A percentile compares a stretch with the other conserved stretches of the same genome.
Conservation (phyloP, 2,888 invertebrate species). For the Eristalinus aeneus region DNA sequence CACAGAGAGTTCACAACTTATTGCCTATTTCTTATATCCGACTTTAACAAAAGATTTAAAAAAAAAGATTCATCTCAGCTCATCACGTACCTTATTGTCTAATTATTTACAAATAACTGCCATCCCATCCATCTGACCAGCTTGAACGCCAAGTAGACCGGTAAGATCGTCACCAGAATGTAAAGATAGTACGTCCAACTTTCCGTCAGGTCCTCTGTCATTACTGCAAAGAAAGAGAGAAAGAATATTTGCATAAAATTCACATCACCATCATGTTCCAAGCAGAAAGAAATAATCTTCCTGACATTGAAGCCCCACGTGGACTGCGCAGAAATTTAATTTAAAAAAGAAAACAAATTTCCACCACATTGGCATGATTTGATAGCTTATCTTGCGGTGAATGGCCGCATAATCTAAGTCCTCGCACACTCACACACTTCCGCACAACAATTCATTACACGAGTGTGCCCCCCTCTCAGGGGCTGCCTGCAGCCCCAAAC, state of each 20-base stretch:
- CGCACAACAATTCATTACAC: constrained; percentile 4
- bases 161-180: constrained; percentile 79
- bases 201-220: constrained; percentile 80
- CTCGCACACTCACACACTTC: constrained; percentile 12
- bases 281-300: neutral
- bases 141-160: constrained; percentile 80
- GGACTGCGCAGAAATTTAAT: constrained; percentile 38
- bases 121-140: constrained; percentile 80
- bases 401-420: constrained; percentile 32
- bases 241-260: constrained; percentile 19
- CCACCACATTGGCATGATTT: constrained; percentile 30
- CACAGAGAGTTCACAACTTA: too few relatives aligned
- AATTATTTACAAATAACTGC: constrained; percentile 81
- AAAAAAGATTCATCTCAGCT: neutral
- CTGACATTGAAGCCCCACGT: neutral
- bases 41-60: too few relatives aligned
- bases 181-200: constrained; percentile 79
- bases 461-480: neutral
- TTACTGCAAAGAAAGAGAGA: constrained; percentile 73
- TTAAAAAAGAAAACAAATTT: constrained; percentile 42
- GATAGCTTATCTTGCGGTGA: constrained; percentile 47
- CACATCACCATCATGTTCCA: neutral
- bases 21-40: too few relatives aligned
- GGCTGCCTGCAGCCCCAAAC: neutral
- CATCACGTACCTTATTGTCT: constrained; percentile 74